Percentiles rank a stretch among this genome's conserved stretches.
phyloP scores from a whole-genome alignment of 2,113 vertebrate genomes.

The Trogon surrucura region DNA sequence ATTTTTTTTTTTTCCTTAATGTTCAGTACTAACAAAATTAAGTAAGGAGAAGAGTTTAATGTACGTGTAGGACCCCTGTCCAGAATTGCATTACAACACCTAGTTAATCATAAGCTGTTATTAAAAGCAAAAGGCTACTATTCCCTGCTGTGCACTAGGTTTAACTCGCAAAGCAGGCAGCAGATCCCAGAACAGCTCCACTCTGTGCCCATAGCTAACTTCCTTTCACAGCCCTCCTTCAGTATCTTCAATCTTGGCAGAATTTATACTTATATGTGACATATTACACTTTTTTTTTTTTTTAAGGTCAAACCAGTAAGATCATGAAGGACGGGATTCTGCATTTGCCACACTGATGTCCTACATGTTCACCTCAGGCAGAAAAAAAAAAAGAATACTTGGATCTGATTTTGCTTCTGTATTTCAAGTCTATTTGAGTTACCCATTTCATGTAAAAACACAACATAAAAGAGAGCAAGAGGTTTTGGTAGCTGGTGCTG shows the following conservation, averaged over 20 bases:
- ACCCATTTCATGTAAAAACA: background rate
- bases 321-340: background rate
- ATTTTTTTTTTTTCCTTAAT: background rate
- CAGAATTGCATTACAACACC: background rate
- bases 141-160: background rate
- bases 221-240: background rate
- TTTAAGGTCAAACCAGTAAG: background rate
- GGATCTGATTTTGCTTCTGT: background rate
- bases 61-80: background rate
- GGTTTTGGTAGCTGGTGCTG: background rate
- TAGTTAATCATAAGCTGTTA: background rate
- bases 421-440: background rate
- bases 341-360: background rate
- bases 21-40: background rate
- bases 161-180: background rate
- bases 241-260: background rate
- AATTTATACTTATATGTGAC: background rate
- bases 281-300: background rate
- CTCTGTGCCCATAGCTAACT: background rate
- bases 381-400: background rate
- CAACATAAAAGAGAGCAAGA: background rate
- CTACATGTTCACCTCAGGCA: background rate
- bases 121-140: background rate
- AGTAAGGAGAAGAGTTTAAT: background rate
- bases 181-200: background rate